Percentiles rank a stretch among this genome's conserved stretches.
These are phyloP conservation scores for Enteromius fasciolatus DNA, from an alignment of 2,797 vertebrate species.

Conservation along the genomic window DNA sequence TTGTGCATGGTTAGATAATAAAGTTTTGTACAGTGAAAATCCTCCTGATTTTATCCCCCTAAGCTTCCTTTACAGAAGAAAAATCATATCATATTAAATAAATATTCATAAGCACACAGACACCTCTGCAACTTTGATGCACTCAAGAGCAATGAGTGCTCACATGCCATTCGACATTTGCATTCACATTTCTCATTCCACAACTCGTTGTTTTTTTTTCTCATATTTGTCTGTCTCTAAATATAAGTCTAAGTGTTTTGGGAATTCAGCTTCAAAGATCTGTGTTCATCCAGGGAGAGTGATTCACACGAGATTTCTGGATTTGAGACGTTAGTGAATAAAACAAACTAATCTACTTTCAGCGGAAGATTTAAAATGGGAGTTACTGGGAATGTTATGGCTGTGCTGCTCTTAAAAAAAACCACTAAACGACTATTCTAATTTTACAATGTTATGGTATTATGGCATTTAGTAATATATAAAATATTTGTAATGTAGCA, in stretches of 20 bases:
- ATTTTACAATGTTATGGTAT: neutral
- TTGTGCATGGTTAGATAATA: neutral
- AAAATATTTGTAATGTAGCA: neutral
- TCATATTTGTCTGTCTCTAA: slow-evolving; percentile 21
- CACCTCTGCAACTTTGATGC: slow-evolving; percentile 3
- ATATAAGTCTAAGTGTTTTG: slow-evolving; percentile 13
- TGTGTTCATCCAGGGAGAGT: neutral
- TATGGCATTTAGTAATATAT: neutral
- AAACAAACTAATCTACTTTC: slow-evolving; percentile 4
- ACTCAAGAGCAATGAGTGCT: neutral
- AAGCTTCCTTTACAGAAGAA: neutral
- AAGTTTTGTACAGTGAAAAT: neutral
- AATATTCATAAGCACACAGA: neutral
- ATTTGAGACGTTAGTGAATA: slow-evolving; percentile 16
- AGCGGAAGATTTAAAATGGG: neutral
- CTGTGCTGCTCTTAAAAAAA: neutral
- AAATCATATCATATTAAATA: neutral
- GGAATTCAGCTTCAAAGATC: slow-evolving; percentile 25
- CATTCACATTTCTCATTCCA: neutral
- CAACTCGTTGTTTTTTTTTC: neutral
- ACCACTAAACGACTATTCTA: neutral
- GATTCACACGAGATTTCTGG: slow-evolving; percentile 29
- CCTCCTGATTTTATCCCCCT: neutral
- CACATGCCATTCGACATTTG: neutral
- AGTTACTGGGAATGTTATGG: neutral